phyloP scores from a whole-genome alignment of 1,140 invertebrate species.

The Proctacanthus coquilletti region DNA sequence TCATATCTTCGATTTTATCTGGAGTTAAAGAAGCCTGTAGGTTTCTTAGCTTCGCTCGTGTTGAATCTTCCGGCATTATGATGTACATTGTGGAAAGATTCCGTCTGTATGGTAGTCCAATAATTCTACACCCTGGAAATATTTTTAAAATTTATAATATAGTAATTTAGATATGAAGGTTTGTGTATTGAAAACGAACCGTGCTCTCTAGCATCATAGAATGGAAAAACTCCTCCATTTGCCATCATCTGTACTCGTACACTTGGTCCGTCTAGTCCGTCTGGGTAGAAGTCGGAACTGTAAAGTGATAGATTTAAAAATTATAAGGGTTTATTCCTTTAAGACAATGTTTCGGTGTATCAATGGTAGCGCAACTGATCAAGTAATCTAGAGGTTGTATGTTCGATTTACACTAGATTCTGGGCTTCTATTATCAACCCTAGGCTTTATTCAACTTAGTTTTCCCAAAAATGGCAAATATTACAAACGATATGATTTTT shows the following conservation, averaged over 20 bases:
- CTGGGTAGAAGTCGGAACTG: constrained; percentile 35
- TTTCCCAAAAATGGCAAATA: too few relatives aligned
- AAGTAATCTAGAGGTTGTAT: too few relatives aligned
- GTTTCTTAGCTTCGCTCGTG: constrained; percentile 27
- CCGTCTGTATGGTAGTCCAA: constrained; percentile 56
- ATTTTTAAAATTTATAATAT: background rate
- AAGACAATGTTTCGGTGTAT: too few relatives aligned
- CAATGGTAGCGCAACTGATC: too few relatives aligned
- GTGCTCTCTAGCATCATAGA: constrained; percentile 15
- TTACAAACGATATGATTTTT: background rate
- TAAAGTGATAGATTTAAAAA: constrained; percentile 1
- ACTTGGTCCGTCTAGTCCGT: constrained; percentile 30
- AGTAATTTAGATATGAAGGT: too few relatives aligned
- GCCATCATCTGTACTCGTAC: constrained; percentile 49
- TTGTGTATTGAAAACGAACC: background rate
- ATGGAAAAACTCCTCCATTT: constrained; percentile 30
- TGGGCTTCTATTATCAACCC: too few relatives aligned
- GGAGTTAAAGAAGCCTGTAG: constrained; percentile 36
- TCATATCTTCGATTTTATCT: constrained; percentile 35
- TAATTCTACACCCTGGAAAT: constrained; percentile 37
- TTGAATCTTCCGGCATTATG: constrained; percentile 42
- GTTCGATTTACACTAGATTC: too few relatives aligned
- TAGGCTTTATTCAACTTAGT: too few relatives aligned
- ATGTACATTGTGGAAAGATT: constrained; percentile 50
- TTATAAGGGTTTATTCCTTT: background rate